Base-by-base conservation (phyloP, 2,797 vertebrate species). In the Brachyrhaphis roseni region DNA sequence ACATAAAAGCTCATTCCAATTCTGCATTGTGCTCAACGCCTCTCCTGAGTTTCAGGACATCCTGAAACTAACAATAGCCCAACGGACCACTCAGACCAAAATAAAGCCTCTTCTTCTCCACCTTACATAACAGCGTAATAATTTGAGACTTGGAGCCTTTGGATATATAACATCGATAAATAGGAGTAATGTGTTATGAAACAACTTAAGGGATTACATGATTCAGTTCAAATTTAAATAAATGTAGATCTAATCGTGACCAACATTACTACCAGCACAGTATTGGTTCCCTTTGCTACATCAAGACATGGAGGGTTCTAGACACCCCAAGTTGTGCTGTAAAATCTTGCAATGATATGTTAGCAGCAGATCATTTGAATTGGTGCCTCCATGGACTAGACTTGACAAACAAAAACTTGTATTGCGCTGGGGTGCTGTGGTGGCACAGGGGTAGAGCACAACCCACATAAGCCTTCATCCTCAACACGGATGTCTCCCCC, bases 51-150 rank as follows among this genome's bases (percentile, higher is more conserved):
- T 68, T 68, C 66, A 43, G 36, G 43, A 80, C 49, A 53, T 10
- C 39, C 57, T 62, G 73, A 43, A 81, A 46, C 72, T n/a, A 13
- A 78, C 73, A 79, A 26, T 43, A 16, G 11, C 31, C 77, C 3
- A 51, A 72, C 66, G 77, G 75, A 86, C 90, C 95, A 89, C 95
- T 95, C 92, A 92, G 94, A 95, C 36, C 36, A 41, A 12, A 68
- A 68, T 18, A 34, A 13, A 34, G 20, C 16, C 15, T 36, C 59
- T 64, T 64, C 59, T 64, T 64, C 34, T 36, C 31, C 15, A 36
- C 59, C 16, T 64, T 64, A 18, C 13, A 64, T 36, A 64, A 34
- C 16, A 62, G 28, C 2, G 18, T 8, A 51, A n/a, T 55, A 18
- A 31, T 31, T 16, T 62, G 28, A 31, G 2, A 34, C 15, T 62